These are phyloP conservation scores for Buceros bicornis DNA, from an alignment of 2,797 vertebrate species.

Conservation along the genomic window DNA sequence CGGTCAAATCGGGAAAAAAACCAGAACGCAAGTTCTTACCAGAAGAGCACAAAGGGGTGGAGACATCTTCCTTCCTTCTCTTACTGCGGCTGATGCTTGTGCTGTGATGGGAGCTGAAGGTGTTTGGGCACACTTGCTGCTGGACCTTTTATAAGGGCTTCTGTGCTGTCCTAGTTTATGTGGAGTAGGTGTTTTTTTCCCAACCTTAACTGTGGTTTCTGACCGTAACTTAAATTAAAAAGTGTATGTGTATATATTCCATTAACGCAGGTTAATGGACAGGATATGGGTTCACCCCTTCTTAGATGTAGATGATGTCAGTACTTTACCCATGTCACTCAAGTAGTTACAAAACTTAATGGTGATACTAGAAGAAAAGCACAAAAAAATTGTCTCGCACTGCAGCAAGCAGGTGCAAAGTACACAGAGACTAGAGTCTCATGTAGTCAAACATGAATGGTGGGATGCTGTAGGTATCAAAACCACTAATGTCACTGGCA, in stretches of 20 bases:
- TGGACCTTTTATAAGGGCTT: conserved; percentile 56
- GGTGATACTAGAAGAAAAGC: neutral
- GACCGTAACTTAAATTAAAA: conserved; percentile 17
- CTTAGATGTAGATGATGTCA: neutral
- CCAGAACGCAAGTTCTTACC: conserved; percentile 23
- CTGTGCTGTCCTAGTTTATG: conserved; percentile 6
- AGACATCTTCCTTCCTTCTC: conserved; percentile 18
- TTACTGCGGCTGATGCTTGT: neutral
- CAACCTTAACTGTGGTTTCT: conserved; percentile 28
- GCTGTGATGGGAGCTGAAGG: neutral
- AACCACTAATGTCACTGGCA: neutral
- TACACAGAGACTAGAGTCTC: rapidly evolving
- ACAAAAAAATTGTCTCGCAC: rapidly evolving
- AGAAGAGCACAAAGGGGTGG: neutral
- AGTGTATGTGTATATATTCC: neutral
- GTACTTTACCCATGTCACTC: neutral
- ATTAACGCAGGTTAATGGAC: conserved; percentile 21
- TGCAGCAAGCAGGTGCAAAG: neutral
- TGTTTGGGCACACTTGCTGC: neutral
- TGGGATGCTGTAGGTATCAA: neutral
- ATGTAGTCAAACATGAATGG: neutral
- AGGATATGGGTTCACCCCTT: conserved; percentile 2
- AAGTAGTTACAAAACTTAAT: neutral
- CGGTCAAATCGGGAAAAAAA: rapidly evolving
- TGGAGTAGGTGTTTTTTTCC: conserved; percentile 32